Percentiles rank a stretch among this genome's conserved stretches.
Conservation (phyloP, 2,888 invertebrate genomes). For the Catocala nupta region DNA sequence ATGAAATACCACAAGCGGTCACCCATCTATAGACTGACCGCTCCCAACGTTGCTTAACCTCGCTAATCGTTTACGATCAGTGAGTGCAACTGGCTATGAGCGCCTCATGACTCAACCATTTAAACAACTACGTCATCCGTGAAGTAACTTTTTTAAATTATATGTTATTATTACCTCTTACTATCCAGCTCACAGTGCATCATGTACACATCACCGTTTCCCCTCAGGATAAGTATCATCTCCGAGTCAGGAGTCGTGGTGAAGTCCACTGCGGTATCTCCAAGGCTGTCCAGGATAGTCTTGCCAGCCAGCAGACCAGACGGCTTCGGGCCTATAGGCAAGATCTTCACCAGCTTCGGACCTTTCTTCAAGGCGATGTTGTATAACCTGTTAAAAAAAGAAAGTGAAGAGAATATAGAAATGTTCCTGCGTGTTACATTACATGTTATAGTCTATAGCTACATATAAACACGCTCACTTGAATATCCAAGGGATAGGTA, state of each 20-base stretch:
- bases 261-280: constrained; percentile 95
- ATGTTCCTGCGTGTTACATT: no score
- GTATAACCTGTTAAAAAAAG: constrained; percentile 70
- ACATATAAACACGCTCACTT: no score
- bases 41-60: no score
- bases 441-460: no score
- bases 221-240: constrained; percentile 91
- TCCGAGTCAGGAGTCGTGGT: constrained; percentile 83
- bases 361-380: constrained; percentile 77
- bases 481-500: no score
- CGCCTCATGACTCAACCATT: no score
- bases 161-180: constrained; percentile 58
- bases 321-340: constrained; percentile 77
- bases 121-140: no score
- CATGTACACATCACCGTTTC: constrained; percentile 94
- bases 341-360: constrained; percentile 73
- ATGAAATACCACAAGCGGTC: no score
- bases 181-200: constrained; percentile 71
- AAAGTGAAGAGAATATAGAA: no score
- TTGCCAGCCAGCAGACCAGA: constrained; percentile 80
- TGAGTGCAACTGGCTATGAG: no score
- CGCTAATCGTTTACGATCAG: no score
- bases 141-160: constrained; percentile 9
- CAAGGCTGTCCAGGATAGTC: constrained; percentile 88
- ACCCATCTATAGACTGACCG: no score